These are phyloP conservation scores for Brachionus rubens DNA, from an alignment of 1,140 invertebrate species.

Conservation along the genomic window DNA sequence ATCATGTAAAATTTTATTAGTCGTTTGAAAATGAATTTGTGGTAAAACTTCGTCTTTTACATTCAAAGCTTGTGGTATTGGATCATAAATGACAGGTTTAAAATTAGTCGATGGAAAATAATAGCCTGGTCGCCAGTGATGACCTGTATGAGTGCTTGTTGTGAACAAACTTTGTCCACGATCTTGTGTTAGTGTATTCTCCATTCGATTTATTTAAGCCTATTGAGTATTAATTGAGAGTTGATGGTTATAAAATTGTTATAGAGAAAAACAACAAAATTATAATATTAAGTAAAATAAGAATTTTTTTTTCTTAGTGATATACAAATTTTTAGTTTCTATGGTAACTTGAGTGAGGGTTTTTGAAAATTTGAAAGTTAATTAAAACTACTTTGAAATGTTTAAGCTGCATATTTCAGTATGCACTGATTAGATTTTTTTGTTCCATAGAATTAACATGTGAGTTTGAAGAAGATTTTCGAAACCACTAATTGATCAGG, in stretches of 20 bases:
- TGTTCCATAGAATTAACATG: no score
- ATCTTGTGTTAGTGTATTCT: slow-evolving; percentile 35
- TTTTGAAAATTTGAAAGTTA: no score
- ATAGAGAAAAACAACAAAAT: slow-evolving; percentile 30
- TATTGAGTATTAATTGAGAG: neutral
- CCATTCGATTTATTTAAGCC: neutral
- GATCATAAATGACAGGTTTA: slow-evolving; percentile 51
- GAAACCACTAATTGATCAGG: no score
- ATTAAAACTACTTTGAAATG: no score
- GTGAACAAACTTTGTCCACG: slow-evolving; percentile 49
- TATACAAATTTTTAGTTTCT: no score
- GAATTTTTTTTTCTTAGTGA: no score
- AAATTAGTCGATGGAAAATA: slow-evolving; percentile 59
- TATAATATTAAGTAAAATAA: slow-evolving; percentile 1
- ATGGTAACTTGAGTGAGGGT: no score
- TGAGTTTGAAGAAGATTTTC: no score
- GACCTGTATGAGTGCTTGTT: slow-evolving; percentile 58
- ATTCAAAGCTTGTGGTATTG: slow-evolving; percentile 55
- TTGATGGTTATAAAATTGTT: neutral
- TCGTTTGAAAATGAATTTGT: slow-evolving; percentile 55
- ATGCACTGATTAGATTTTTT: no score
- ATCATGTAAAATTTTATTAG: slow-evolving; percentile 56
- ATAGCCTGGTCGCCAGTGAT: slow-evolving; percentile 59
- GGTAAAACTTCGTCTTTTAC: slow-evolving; percentile 55
- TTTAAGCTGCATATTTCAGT: no score